phyloP scores from a whole-genome alignment of 2,113 vertebrate genomes.

The Paradoxurus hermaphroditus region DNA sequence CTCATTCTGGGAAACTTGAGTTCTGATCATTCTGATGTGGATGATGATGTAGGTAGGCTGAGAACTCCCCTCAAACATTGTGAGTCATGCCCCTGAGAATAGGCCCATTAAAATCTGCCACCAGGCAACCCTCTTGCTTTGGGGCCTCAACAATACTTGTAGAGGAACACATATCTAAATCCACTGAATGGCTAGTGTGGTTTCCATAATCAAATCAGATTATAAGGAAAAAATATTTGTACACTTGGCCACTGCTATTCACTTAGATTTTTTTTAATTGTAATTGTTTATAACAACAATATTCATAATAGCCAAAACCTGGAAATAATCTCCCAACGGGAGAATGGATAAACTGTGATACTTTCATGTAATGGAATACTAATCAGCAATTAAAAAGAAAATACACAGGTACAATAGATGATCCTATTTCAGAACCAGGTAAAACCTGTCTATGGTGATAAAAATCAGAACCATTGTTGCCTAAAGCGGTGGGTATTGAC shows the following conservation, averaged over 20 bases:
- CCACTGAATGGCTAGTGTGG: not conserved
- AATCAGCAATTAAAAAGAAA: not conserved
- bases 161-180: not conserved
- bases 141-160: not conserved
- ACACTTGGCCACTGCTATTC: not conserved
- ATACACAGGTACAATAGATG: not conserved
- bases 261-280: not conserved
- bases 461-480: not conserved
- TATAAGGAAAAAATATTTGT: not conserved
- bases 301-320: conserved; percentile 17
- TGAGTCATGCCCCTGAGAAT: not conserved
- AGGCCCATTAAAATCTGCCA: not conserved
- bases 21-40: not conserved
- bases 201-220: conserved; percentile 3
- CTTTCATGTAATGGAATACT: not conserved
- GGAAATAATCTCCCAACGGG: not conserved
- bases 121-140: not conserved
- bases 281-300: not conserved
- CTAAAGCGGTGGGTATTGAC: not conserved
- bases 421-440: not conserved
- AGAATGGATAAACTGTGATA: not conserved
- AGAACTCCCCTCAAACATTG: not conserved
- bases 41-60: not conserved
- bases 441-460: not conserved
- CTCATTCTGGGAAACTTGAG: not conserved